Evolutionary conservation across 2,113 vertebrate species (phyloP).

Genomic region (Ophiodon elongatus): DNA sequence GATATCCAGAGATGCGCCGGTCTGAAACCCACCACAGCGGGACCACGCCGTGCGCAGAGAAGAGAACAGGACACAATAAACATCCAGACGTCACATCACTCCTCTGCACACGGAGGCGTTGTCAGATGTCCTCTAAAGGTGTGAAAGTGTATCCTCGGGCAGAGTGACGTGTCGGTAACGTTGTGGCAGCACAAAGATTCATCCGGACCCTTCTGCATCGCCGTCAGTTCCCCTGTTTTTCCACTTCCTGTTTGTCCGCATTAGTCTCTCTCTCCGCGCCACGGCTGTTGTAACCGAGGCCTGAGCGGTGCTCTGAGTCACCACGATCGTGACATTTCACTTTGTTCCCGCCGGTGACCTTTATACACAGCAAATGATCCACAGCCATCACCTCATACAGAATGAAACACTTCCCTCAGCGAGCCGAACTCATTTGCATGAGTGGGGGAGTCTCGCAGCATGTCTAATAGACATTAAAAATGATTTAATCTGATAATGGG

Average conservation of each 20-base stretch:
- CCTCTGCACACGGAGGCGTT: conserved; percentile 50
- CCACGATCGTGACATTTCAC: conserved; percentile 16
- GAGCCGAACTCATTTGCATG: conserved; percentile 44
- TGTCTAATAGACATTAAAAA: conserved; percentile 56
- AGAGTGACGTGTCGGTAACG: conserved; percentile 57
- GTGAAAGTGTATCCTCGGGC: conserved; percentile 66
- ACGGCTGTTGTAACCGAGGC: conserved; percentile 15
- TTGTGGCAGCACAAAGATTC: conserved; percentile 31
- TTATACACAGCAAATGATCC: conserved; percentile 37
- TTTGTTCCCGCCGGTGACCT: conserved; percentile 47
- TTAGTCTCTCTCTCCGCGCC: conserved; percentile 4
- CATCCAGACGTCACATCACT: conserved; percentile 37
- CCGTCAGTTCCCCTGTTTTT: conserved; percentile 11
- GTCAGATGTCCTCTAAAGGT: conserved; percentile 69
- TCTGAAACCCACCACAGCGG: too few relatives aligned
- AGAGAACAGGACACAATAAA: conserved; percentile 17
- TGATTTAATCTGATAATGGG: conserved; percentile 53
- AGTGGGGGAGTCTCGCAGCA: conserved; percentile 36
- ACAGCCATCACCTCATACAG: conserved; percentile 34
- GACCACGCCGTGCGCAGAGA: too few relatives aligned
- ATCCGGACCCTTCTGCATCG: conserved; percentile 41
- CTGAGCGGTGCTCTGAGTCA: conserved; percentile 22
- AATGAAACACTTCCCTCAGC: conserved; percentile 29
- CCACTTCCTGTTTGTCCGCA: conserved; percentile 50
- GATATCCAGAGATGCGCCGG: not conserved